Base-by-base conservation (phyloP, 2,113 vertebrate genomes). In the Nycticorax nycticorax region DNA sequence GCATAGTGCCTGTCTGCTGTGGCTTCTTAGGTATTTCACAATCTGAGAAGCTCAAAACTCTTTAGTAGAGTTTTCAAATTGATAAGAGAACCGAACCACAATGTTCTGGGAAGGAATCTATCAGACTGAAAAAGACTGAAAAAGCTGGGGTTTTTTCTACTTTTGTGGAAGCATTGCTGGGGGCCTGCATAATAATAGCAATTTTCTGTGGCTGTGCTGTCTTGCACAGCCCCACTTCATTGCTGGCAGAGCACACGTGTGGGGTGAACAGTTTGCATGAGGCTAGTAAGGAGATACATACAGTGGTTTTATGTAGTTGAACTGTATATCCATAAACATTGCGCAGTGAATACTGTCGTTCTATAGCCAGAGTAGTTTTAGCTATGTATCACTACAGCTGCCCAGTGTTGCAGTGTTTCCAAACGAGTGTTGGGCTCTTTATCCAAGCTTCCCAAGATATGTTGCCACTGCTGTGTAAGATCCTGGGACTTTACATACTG, bases 1-100 rank as follows among this genome's bases (percentile, higher is more conserved):
- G 89, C 80, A n/a, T 60, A 92, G 80, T 82, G 93, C 92, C 91
- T 94, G 85, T 93, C 95, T 96, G 88, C 74, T 66, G 50, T 86
- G 94, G 77, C 89, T 96, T 93, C 92, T 92, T 77, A 94, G 89
- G 85, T 92, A 95, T 97, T 98, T 96, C 96, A 95, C 95, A 98
- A 97, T 96, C 95, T 72, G 68, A 91, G 64, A 86, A 92, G 75
- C 92, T 93, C 68, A 64, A 91, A 96, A 84, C 72, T 66, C 82
- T 74, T 59, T 6, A 73, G 33, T 6, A 79, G 75, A 77, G 62
- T 87, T 91, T 91, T 92, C 69, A 89, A 64, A 84, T 56, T 91
- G 95, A 92, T 94, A 97, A 97, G 90, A 89, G 88, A 94, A 71
- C 84, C 0, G 3, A 94, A 88, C 50, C 89, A 95, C 60, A 45